Evolutionary conservation across 1,140 invertebrate species (phyloP).

Genomic region (Conus betulinus): DNA sequence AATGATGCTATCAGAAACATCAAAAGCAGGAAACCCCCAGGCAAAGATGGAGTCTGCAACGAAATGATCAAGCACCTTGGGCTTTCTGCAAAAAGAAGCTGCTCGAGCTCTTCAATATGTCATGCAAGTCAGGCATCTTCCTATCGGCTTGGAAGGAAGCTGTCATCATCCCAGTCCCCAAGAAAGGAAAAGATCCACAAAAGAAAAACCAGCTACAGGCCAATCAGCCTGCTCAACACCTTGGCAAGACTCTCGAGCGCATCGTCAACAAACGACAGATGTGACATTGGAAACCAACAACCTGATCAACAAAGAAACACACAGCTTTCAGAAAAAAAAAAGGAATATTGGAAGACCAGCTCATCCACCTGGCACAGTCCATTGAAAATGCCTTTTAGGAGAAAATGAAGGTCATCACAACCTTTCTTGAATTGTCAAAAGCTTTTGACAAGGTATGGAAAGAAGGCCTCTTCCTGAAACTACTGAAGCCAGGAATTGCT

Average conservation of each 20-base stretch:
- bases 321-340: neutral
- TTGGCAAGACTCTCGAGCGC: neutral
- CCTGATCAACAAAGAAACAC: neutral
- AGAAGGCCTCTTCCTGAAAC: constrained; percentile 33
- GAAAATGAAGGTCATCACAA: too few relatives aligned
- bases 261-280: neutral
- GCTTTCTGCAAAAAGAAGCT: neutral
- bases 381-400: too few relatives aligned
- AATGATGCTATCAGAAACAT: too few relatives aligned
- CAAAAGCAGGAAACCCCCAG: too few relatives aligned
- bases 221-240: too few relatives aligned
- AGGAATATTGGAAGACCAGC: neutral
- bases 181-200: neutral
- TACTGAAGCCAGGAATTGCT: neutral
- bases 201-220: neutral
- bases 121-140: neutral
- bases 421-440: too few relatives aligned
- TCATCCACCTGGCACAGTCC: neutral
- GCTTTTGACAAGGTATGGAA: too few relatives aligned
- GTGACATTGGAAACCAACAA: neutral
- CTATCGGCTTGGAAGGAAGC: neutral
- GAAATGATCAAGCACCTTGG: too few relatives aligned
- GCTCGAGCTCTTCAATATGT: neutral
- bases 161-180: too few relatives aligned
- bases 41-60: too few relatives aligned